Percentiles rank a stretch among this genome's conserved stretches.
Evolutionary conservation across 1,140 invertebrate species (phyloP).

Genomic region (Prorops nasuta): DNA sequence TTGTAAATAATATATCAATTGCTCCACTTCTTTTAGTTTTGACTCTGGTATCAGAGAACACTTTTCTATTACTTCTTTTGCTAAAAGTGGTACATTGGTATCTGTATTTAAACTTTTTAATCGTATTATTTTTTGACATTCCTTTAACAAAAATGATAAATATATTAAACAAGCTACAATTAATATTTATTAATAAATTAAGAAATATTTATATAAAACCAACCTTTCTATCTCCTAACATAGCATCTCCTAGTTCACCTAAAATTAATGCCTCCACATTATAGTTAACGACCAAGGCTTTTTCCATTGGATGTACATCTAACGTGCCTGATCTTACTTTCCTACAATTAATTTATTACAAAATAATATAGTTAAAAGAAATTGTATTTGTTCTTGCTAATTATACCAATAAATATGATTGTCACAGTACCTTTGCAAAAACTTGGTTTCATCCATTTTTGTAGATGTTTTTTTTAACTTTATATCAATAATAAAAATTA

Average conservation of each 20-base stretch:
- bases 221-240: constrained; percentile 84
- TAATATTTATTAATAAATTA: not conserved
- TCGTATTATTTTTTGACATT: constrained; percentile 81
- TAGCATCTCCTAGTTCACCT: constrained; percentile 78
- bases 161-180: not conserved
- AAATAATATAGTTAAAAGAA: not conserved
- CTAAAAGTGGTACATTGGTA: constrained; percentile 77
- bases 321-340: constrained; percentile 80
- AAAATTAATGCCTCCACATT: constrained; percentile 84
- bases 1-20: constrained; percentile 88
- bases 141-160: constrained; percentile 42
- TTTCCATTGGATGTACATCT: constrained; percentile 88
- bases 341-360: constrained; percentile 47
- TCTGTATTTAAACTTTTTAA: constrained; percentile 79
- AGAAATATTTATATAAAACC: not conserved
- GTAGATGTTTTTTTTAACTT: constrained; percentile 4
- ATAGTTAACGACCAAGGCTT: constrained; percentile 88
- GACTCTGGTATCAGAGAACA: constrained; percentile 86
- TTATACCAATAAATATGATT: not conserved
- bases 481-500: not conserved
- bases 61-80: constrained; percentile 84
- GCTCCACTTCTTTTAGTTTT: constrained; percentile 83
- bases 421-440: constrained; percentile 43
- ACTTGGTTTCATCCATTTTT: constrained; percentile 52
- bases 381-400: not conserved